These are phyloP conservation scores for Theretra japonica DNA, from an alignment of 2,888 invertebrate species.

Conservation along the genomic window DNA sequence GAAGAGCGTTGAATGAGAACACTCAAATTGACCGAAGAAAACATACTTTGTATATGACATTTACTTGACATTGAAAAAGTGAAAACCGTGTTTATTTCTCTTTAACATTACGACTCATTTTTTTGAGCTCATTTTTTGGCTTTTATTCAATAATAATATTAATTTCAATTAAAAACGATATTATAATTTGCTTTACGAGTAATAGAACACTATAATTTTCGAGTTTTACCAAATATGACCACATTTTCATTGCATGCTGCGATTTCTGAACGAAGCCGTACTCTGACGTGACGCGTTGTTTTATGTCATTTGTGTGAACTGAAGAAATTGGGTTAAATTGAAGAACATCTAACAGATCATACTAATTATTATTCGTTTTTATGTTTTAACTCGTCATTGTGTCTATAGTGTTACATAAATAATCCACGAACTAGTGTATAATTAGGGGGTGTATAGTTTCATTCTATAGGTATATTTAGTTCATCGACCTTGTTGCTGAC, in stretches of 20 bases:
- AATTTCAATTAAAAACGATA: background rate
- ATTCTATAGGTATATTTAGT: constrained; percentile 82
- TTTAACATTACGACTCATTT: background rate
- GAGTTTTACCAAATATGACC: constrained; percentile 24
- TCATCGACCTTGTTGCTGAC: constrained; percentile 85
- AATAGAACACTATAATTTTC: background rate
- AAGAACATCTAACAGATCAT: constrained; percentile 42
- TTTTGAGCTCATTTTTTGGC: background rate
- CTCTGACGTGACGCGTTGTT: constrained; percentile 74
- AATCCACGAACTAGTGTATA: constrained; percentile 48
- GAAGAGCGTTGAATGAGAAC: background rate
- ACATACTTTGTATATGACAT: constrained; percentile 49
- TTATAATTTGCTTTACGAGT: background rate
- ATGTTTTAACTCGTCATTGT: constrained; percentile 37
- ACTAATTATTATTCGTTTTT: constrained; percentile 35
- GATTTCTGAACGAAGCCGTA: constrained; percentile 52
- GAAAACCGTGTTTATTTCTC: background rate
- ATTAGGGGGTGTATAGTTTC: constrained; percentile 64
- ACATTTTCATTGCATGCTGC: background rate
- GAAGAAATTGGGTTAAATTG: constrained; percentile 52
- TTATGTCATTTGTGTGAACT: constrained; percentile 64
- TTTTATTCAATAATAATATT: background rate
- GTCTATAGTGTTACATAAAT: constrained; percentile 42
- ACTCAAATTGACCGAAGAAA: constrained; percentile 22
- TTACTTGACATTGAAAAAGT: constrained; percentile 58